Evolutionary conservation across 2,113 vertebrate species (phyloP), one percentile per base, ranked within the genome.

Genomic region (Murina feae): DNA sequence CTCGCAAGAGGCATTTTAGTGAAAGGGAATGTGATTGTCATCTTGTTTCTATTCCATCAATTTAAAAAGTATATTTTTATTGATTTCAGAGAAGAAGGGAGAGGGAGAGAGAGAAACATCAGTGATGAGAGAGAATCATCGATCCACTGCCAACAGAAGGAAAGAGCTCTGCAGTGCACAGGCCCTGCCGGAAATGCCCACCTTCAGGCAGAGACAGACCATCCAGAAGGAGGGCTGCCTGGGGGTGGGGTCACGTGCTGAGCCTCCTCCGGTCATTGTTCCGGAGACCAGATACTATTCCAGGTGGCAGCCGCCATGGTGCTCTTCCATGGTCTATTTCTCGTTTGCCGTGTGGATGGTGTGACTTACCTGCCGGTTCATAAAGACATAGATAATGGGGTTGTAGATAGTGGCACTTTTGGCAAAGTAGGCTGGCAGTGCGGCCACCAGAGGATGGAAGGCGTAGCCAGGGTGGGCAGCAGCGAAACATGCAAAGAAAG

Each of bases 321-420:
- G 7, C 39, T 90, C 51, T 74, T 66, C 58, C 16, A 21, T 14
- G 18, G 18, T 35, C 11, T 30, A 17, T 51, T 81, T 81, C 69
- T 14, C 68, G 65, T 49, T 79, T 49, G 44, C 55, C 20, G 8
- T n/a, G 44, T 23, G 0, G 2, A 14, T 0, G 28, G 23, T 11
- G 2, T 53, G 35, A 51, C 97, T 94, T 86, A 99, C 99, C 99
- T 99, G 99, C 92, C 98, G 96, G 98, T 99, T 99, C 99, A 99
- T 99, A 97, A 99, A 99, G 95, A 99, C 99, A 55, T 99, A 99
- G 95, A 99, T 99, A 72, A 99, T 9, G 20, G 99, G 99, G 96
- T 99, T 99, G 97, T 99, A 99, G 97, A 99, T 99, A 86, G 99
- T 99, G 97, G 99, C 99, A 95, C 99, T 99, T 98, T 99, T 99